Evolutionary conservation across 2,888 invertebrate species (phyloP), one percentile per base, ranked within the genome.

Genomic region (Exephanes ischioxanthus): DNA sequence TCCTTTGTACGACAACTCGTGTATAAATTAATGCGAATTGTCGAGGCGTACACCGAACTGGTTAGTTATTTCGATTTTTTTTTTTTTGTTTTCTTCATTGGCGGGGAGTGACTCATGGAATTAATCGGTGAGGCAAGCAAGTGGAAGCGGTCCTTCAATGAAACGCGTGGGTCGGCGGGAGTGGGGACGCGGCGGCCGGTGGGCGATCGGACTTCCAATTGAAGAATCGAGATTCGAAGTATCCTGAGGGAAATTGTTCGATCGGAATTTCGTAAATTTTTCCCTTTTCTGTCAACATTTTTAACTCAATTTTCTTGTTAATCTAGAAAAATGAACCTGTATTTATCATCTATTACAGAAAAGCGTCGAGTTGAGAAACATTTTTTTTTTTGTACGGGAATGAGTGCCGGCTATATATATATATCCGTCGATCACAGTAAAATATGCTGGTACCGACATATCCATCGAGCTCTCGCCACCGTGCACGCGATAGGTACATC

Each of bases 381-480:
- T n/a, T n/a, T 14, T 45, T 45, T 14, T 45, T 45, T 45, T 45
- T 45, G 2, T 45, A 14, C 45, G 4, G 45, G 45, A 45, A 45
- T 14, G 14, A n/a, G n/a, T n/a, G n/a, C n/a, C n/a, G n/a, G n/a
- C n/a, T n/a, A 37, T 37, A 37, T 37, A 37, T 37, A 9, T 37
- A 37, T 37, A 37, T 9, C 14, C 3, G 11, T 41, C 41, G 41
- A 41, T 41, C 41, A 45, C 16, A 48, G 14, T 55, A 14, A 66
- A 80, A 72, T 66, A 72, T 80, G 72, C 80, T 63, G 80, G 66
- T 55, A 72, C 63, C 80, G 55, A 72, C 72, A 66, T 70, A 37
- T 70, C 26, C 61, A 37, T 51, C 70, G 61, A 45, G 45, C 26
- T 71, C n/a, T 6, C 55, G 55, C 53, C 58, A 68, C 67, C 41